Evolutionary conservation across 2,797 vertebrate species (phyloP).

Genomic region (Melanotaenia trifasciata): DNA sequence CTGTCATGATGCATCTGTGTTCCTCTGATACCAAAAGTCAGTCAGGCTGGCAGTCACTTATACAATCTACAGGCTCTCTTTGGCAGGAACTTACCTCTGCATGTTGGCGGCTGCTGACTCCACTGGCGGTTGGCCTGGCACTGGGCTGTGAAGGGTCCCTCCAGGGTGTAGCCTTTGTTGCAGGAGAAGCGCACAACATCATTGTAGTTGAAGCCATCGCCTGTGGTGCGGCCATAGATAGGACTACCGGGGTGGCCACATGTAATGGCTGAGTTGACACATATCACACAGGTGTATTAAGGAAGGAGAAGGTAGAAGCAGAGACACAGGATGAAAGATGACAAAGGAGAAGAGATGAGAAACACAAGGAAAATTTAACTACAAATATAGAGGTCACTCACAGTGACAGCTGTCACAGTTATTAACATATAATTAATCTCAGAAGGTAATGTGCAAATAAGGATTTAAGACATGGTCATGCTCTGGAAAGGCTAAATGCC

Average conservation of each 20-base stretch:
- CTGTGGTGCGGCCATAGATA: slow-evolving; percentile 95
- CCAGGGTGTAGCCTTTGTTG: slow-evolving; percentile 94
- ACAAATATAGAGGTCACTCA: slow-evolving; percentile 47
- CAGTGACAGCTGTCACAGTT: slow-evolving; percentile 54
- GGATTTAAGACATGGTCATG: slow-evolving; percentile 32
- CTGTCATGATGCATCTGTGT: slow-evolving; percentile 38
- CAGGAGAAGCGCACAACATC: slow-evolving; percentile 95
- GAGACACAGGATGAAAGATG: slow-evolving; percentile 4
- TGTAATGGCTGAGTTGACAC: slow-evolving; percentile 85
- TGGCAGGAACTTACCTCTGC: slow-evolving; percentile 87
- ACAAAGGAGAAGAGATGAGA: background rate
- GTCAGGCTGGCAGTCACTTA: slow-evolving; percentile 34
- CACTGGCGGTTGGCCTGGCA: slow-evolving; percentile 96
- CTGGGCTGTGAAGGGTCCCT: slow-evolving; percentile 93
- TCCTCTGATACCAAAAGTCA: slow-evolving; percentile 38
- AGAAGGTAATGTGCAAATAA: slow-evolving; percentile 39
- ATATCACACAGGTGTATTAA: slow-evolving; percentile 13
- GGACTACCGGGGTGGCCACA: slow-evolving; percentile 98
- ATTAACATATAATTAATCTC: slow-evolving; percentile 74
- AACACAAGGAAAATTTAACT: slow-evolving; percentile 50
- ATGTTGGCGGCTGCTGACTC: slow-evolving; percentile 94
- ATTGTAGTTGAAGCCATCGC: slow-evolving; percentile 96
- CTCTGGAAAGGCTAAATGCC: slow-evolving; percentile 34
- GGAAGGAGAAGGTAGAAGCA: slow-evolving; percentile 1
- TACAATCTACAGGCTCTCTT: slow-evolving; percentile 19